Conservation (phyloP, 2,113 vertebrate genomes). For the Heterotilapia buettikoferi region DNA sequence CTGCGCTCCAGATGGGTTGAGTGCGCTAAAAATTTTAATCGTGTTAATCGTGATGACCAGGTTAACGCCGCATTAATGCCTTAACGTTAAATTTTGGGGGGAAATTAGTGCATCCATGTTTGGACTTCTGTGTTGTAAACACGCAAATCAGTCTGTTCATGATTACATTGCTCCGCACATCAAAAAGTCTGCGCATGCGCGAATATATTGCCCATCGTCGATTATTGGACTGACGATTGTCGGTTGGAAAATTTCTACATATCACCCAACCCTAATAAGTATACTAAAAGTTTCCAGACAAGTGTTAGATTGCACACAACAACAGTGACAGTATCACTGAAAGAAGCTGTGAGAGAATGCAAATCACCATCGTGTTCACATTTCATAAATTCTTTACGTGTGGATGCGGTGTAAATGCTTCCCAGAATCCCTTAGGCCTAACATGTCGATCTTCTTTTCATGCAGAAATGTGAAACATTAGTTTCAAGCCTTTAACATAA, state of each 20-base stretch:
- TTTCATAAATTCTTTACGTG: not conserved
- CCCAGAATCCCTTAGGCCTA: not conserved
- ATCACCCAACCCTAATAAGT: rapidly evolving
- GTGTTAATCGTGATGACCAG: not conserved
- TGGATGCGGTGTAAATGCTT: not conserved
- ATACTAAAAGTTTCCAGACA: not conserved
- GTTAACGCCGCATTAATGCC: rapidly evolving
- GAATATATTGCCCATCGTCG: not conserved
- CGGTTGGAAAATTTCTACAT: not conserved
- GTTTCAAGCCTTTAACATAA: not conserved
- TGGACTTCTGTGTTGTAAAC: not conserved
- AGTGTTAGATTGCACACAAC: rapidly evolving
- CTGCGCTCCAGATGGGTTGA: not conserved
- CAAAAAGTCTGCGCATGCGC: rapidly evolving
- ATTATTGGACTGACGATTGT: not conserved
- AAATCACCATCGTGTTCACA: too few relatives aligned
- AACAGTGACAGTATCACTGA: not conserved
- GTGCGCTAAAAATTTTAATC: not conserved
- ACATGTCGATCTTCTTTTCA: not conserved
- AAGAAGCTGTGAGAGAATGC: not conserved
- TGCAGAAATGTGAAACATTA: not conserved
- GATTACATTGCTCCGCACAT: not conserved
- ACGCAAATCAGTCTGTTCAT: not conserved
- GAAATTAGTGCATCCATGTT: not conserved
- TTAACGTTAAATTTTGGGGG: rapidly evolving